Percentiles rank a stretch among this genome's conserved stretches.
phyloP scores from a whole-genome alignment of 2,888 invertebrate genomes.

The Cryptus viduatorius region DNA sequence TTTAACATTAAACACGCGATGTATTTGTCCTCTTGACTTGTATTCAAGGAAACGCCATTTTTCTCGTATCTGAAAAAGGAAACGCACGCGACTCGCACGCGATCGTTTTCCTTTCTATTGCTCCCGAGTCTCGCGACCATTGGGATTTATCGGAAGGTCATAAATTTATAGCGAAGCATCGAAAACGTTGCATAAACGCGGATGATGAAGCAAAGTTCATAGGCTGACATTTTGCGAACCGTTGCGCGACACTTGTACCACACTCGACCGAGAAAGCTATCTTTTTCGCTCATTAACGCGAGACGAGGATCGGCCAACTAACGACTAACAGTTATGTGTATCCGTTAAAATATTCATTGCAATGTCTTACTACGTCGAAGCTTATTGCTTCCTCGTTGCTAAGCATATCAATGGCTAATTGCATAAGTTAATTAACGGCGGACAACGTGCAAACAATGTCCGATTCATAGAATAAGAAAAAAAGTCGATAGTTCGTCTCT shows the following conservation, averaged over 20 bases:
- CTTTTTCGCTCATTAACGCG: conserved; percentile 55
- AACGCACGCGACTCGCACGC: conserved; percentile 8
- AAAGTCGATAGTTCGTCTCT: background rate
- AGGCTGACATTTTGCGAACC: conserved; percentile 70
- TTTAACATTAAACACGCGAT: background rate
- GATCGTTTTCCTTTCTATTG: conserved; percentile 28
- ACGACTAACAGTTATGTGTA: background rate
- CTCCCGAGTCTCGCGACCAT: background rate
- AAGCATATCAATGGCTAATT: conserved; percentile 4
- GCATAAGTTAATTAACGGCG: background rate
- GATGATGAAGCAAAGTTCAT: conserved; percentile 71
- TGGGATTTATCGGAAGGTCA: conserved; percentile 40
- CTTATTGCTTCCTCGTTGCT: conserved; percentile 18
- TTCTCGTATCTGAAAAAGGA: conserved; percentile 17
- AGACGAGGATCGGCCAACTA: conserved; percentile 31
- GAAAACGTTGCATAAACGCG: conserved; percentile 17
- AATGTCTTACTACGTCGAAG: background rate
- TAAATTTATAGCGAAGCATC: conserved; percentile 28
- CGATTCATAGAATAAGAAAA: background rate
- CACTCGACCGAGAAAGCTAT: conserved; percentile 39
- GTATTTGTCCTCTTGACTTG: background rate
- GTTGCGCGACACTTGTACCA: conserved; percentile 42
- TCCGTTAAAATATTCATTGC: conserved; percentile 7
- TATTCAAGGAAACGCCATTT: conserved; percentile 5
- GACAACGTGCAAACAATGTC: background rate